These are phyloP conservation scores for Linepithema humile DNA, from an alignment of 1,140 invertebrate species.

Conservation along the genomic window DNA sequence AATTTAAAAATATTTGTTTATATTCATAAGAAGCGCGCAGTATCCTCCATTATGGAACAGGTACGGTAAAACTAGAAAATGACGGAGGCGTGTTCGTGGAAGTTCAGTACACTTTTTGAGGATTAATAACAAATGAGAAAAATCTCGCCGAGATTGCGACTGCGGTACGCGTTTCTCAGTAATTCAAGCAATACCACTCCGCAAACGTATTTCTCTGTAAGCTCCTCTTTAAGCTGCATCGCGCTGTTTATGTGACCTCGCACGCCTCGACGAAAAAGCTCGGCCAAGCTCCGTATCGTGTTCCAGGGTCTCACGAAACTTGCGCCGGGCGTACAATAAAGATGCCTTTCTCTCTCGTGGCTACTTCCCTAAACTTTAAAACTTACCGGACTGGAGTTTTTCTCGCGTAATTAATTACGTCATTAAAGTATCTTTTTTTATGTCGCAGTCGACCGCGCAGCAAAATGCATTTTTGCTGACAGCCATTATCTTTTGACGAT, in stretches of 20 bases:
- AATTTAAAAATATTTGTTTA: not conserved
- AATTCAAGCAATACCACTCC: conserved; percentile 14
- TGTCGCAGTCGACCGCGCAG: not conserved
- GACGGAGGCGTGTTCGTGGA: not conserved
- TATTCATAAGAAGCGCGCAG: not conserved
- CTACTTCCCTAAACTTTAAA: conserved; percentile 32
- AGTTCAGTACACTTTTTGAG: not conserved
- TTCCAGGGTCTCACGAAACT: conserved; percentile 48
- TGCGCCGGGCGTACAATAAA: conserved; percentile 24
- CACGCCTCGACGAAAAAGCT: conserved; percentile 50
- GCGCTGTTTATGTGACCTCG: conserved; percentile 51
- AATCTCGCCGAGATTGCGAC: conserved; percentile 37
- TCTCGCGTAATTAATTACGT: conserved; percentile 65
- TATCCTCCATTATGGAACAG: not conserved
- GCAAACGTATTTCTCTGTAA: conserved; percentile 46
- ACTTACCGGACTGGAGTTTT: conserved; percentile 13
- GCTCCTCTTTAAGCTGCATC: conserved; percentile 51
- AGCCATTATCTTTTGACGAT: conserved; percentile 48
- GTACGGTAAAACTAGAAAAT: not conserved
- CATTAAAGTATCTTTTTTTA: conserved; percentile 61
- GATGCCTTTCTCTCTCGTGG: conserved; percentile 6
- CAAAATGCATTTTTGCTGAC: conserved; percentile 55
- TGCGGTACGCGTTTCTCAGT: not conserved
- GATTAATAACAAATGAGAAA: conserved; percentile 42
- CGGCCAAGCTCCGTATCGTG: conserved; percentile 45